phyloP scores from a whole-genome alignment of 2,888 invertebrate genomes.

The Trachelus tabidus region DNA sequence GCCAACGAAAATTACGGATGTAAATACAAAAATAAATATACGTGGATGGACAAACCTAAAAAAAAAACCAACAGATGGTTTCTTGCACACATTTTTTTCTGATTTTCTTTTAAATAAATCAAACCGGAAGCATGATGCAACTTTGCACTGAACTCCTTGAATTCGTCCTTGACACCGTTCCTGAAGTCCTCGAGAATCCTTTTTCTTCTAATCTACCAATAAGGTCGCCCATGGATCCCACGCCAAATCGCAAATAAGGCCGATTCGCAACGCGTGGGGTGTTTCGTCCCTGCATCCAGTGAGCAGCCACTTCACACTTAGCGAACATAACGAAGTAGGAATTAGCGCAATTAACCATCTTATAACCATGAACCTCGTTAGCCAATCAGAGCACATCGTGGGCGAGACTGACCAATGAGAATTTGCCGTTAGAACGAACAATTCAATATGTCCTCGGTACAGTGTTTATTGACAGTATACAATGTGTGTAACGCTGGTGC shows the following conservation, averaged over 20 bases:
- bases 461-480: background rate
- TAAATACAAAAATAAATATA: background rate
- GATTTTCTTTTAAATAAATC: background rate
- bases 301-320: background rate
- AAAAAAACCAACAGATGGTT: background rate
- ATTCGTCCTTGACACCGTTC: constrained; percentile 41
- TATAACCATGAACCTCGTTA: constrained; percentile 32
- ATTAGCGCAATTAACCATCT: constrained; percentile 38
- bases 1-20: background rate
- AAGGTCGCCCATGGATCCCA: constrained; percentile 6
- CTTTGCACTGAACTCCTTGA: constrained; percentile 24
- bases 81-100: background rate
- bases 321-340: constrained; percentile 13
- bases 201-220: background rate
- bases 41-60: too few relatives aligned
- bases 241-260: constrained; percentile 40
- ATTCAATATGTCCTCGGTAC: background rate
- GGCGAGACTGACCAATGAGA: constrained; percentile 35
- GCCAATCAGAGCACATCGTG: constrained; percentile 43
- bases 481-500: background rate
- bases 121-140: background rate
- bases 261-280: constrained; percentile 6
- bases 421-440: background rate
- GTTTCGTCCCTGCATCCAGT: background rate
- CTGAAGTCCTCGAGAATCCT: constrained; percentile 28